These are phyloP conservation scores for Characodon lateralis DNA, from an alignment of 2,797 vertebrate genomes.

Conservation along the genomic window DNA sequence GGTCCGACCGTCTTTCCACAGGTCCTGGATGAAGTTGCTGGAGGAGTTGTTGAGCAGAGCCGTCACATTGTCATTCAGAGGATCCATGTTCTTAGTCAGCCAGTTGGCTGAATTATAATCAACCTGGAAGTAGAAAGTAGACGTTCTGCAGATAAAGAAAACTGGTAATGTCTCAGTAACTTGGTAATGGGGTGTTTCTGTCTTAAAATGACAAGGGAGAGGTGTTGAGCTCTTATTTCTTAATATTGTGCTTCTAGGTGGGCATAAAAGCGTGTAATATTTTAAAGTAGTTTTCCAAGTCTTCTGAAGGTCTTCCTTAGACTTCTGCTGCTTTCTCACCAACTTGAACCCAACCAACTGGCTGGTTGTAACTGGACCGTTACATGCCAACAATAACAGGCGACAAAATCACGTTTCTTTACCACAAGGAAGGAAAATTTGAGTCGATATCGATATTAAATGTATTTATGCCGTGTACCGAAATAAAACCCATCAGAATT, in stretches of 20 bases:
- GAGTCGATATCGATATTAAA: too few species aligned
- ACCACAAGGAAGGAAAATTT: too few species aligned
- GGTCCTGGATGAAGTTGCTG: conserved; percentile 89
- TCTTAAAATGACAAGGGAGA: too few species aligned
- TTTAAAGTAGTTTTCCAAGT: neutral
- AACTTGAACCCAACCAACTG: neutral
- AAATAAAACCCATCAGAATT: too few species aligned
- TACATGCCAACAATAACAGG: too few species aligned
- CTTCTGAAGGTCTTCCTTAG: neutral
- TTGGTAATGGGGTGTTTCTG: too few species aligned
- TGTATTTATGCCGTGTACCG: too few species aligned
- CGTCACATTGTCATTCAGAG: conserved; percentile 94
- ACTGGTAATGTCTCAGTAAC: neutral
- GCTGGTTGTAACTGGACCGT: too few species aligned
- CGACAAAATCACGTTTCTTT: too few species aligned
- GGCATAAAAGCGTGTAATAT: neutral
- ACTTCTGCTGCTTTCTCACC: neutral
- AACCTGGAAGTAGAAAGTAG: conserved; percentile 76
- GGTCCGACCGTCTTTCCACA: conserved; percentile 94
- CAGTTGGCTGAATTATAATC: conserved; percentile 91
- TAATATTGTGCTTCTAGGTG: neutral
- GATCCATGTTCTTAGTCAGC: conserved; percentile 99
- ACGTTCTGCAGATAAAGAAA: neutral
- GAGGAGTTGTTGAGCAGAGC: conserved; percentile 92
- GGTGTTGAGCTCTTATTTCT: neutral